Evolutionary conservation across 2,113 vertebrate genomes (phyloP).

Genomic region (Gymnobelideus leadbeateri): DNA sequence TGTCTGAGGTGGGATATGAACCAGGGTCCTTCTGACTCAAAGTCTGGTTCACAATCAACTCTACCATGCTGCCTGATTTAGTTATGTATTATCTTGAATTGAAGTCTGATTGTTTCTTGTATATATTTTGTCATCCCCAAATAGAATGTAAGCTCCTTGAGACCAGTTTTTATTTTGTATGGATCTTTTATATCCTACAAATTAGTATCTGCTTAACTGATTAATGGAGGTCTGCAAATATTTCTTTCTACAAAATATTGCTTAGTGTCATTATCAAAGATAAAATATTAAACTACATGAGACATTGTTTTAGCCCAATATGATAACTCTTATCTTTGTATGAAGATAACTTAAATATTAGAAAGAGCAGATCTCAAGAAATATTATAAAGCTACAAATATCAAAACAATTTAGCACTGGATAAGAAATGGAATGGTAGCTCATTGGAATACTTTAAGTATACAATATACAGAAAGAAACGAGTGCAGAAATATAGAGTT

Average conservation of each 20-base stretch:
- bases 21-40: too few species aligned
- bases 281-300: neutral
- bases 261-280: neutral
- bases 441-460: neutral
- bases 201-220: neutral
- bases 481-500: neutral
- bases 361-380: neutral
- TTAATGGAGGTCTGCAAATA: neutral
- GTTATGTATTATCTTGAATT: neutral
- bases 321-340: neutral
- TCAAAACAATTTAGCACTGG: neutral
- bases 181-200: too few species aligned
- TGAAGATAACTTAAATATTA: neutral
- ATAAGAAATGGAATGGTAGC: neutral
- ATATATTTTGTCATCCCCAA: neutral
- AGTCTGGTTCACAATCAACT: neutral
- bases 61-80: neutral
- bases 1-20: neutral
- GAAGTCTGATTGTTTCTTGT: neutral
- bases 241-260: neutral
- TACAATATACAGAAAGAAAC: neutral
- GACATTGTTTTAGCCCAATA: neutral
- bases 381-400: neutral
- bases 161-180: too few species aligned
- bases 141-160: neutral